Evolutionary conservation across 2,888 invertebrate genomes (phyloP), one percentile per base, ranked within the genome.

Genomic region (Gibbula magus): DNA sequence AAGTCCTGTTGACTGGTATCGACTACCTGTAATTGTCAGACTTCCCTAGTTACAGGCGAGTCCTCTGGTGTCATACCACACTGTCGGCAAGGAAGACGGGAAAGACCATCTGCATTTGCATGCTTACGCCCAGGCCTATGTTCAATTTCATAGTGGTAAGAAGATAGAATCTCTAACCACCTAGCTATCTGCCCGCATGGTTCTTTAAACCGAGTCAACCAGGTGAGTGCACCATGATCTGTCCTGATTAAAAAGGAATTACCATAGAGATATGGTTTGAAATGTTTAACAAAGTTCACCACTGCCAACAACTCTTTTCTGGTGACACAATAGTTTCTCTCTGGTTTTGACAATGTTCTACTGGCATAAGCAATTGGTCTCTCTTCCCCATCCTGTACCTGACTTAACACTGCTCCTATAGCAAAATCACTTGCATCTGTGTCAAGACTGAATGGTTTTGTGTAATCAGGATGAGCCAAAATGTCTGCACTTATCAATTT

Each of bases 241-340:
- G n/a, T n/a, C n/a, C n/a, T n/a, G n/a, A n/a, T n/a, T n/a, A n/a
- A n/a, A n/a, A n/a, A n/a, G n/a, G n/a, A n/a, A n/a, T n/a, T n/a
- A n/a, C n/a, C n/a, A n/a, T n/a, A n/a, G n/a, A n/a, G n/a, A n/a
- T n/a, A n/a, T n/a, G n/a, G n/a, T n/a, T n/a, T n/a, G n/a, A n/a
- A n/a, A n/a, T n/a, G n/a, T n/a, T n/a, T n/a, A n/a, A n/a, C n/a
- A n/a, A n/a, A n/a, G n/a, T n/a, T n/a, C n/a, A n/a, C n/a, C n/a
- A n/a, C n/a, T n/a, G 84, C 83, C 74, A 84, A 35, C 2, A 84
- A 54, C 22, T 84, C 84, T 51, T 61, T 70, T 13, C 29, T 67
- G 0, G 83, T 83, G 2, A 79, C 79, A 78, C 83, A 81, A 56
- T 83, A 83, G 20, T 79, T 73, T n/a, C 76, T 51, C 45, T 84